Percentiles rank a stretch among this genome's conserved stretches.
phyloP scores from a whole-genome alignment of 1,140 invertebrate species.

The Pseudomyrmex pallidus region DNA sequence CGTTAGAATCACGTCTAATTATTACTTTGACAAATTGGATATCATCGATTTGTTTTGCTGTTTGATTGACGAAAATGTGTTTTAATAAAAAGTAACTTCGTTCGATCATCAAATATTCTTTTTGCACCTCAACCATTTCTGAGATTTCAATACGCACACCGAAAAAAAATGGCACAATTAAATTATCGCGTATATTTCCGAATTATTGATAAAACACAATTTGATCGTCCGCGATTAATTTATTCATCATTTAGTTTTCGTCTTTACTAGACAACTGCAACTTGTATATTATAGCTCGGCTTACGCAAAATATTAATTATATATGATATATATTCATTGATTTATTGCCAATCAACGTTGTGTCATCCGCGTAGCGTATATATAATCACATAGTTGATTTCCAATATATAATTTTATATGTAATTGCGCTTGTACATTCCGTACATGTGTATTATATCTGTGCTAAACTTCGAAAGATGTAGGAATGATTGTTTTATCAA shows the following conservation, averaged over 20 bases:
- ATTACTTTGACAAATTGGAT: slow-evolving; percentile 11
- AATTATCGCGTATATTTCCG: not conserved
- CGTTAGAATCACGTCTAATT: not conserved
- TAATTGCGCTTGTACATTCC: slow-evolving; percentile 2
- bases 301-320: slow-evolving; percentile 58
- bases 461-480: not conserved
- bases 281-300: slow-evolving; percentile 37
- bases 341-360: slow-evolving; percentile 49
- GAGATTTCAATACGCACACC: not conserved
- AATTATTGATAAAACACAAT: slow-evolving; percentile 29
- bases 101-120: no score
- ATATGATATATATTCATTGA: slow-evolving; percentile 62
- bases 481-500: not conserved
- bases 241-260: slow-evolving; percentile 37
- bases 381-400: slow-evolving; percentile 55
- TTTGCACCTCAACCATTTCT: no score
- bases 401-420: slow-evolving; percentile 52
- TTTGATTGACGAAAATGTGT: no score
- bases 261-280: slow-evolving; percentile 57
- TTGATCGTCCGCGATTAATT: slow-evolving; percentile 42
- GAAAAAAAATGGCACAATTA: not conserved
- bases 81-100: not conserved
- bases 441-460: not conserved
- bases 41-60: not conserved
- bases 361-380: slow-evolving; percentile 10